These are phyloP conservation scores for Campopleginae sp. DNA, from an alignment of 2,888 invertebrate genomes.

Conservation along the genomic window DNA sequence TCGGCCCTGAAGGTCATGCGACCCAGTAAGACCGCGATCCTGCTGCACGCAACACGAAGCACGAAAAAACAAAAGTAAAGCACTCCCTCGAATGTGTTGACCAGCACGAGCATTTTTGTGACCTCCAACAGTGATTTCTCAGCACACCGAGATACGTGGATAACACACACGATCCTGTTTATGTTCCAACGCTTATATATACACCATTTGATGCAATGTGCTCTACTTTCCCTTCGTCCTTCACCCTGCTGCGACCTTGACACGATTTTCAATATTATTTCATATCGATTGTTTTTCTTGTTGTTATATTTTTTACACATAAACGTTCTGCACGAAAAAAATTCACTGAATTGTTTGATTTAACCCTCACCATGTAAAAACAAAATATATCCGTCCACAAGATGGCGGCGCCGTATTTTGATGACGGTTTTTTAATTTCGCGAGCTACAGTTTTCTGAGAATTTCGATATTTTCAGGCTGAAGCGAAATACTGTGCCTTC, in stretches of 20 bases:
- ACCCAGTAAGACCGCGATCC: not conserved
- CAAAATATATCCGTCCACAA: not conserved
- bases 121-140: constrained; percentile 9
- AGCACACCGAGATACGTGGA: constrained; percentile 12
- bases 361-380: constrained; percentile 4
- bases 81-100: constrained; percentile 29
- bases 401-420: constrained; percentile 15
- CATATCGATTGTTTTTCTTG: constrained; percentile 15
- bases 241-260: constrained; percentile 47
- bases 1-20: constrained; percentile 44
- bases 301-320: constrained; percentile 21
- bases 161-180: constrained; percentile 36
- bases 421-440: not conserved
- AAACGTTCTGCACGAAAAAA: constrained; percentile 31
- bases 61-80: constrained; percentile 20
- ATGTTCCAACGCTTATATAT: constrained; percentile 24
- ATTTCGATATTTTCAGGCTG: constrained; percentile 76
- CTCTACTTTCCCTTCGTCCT: constrained; percentile 22
- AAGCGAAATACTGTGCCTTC: constrained; percentile 84
- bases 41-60: constrained; percentile 23
- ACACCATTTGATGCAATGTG: constrained; percentile 26
- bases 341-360: constrained; percentile 28
- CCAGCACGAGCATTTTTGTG: constrained; percentile 33
- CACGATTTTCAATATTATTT: constrained; percentile 53
- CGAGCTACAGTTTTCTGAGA: constrained; percentile 3